These are phyloP conservation scores for Tricholaema leucomelas DNA, from an alignment of 2,113 vertebrate species.

Conservation along the genomic window DNA sequence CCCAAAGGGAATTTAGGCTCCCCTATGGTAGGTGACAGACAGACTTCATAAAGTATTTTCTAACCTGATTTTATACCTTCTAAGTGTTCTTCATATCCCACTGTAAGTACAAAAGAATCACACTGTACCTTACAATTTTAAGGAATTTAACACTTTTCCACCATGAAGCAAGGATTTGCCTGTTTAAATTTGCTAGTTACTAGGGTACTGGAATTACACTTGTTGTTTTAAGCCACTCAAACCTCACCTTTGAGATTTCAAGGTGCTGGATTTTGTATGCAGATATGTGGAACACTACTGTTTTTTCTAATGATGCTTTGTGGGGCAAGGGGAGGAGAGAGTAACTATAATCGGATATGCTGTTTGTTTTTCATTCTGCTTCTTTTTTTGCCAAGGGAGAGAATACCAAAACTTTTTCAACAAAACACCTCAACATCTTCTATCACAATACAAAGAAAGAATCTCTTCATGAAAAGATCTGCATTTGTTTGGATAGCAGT, in stretches of 20 bases:
- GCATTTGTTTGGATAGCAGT: constrained; percentile 45
- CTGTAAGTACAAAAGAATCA: neutral
- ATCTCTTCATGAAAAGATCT: neutral
- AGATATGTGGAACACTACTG: neutral
- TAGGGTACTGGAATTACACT: neutral
- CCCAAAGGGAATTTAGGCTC: neutral
- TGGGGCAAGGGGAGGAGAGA: neutral
- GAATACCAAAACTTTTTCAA: neutral
- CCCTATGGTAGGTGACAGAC: neutral
- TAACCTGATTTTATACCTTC: neutral
- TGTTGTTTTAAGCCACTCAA: neutral
- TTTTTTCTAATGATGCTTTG: neutral
- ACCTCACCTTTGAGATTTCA: neutral
- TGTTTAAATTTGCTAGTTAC: neutral
- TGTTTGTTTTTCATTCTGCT: neutral
- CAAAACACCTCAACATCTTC: neutral
- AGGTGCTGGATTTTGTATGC: neutral
- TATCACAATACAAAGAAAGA: neutral
- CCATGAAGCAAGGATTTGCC: neutral
- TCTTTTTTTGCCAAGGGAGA: constrained; percentile 35
- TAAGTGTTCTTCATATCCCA: neutral
- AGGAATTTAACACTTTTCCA: neutral
- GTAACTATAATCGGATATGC: neutral
- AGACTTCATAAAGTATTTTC: neutral
- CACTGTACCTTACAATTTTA: neutral